A percentile compares a stretch with the other conserved stretches of the same genome.
Conservation (phyloP, 37 sponge, comb jelly and placozoan genomes). For the Petrosia ficiformis region DNA sequence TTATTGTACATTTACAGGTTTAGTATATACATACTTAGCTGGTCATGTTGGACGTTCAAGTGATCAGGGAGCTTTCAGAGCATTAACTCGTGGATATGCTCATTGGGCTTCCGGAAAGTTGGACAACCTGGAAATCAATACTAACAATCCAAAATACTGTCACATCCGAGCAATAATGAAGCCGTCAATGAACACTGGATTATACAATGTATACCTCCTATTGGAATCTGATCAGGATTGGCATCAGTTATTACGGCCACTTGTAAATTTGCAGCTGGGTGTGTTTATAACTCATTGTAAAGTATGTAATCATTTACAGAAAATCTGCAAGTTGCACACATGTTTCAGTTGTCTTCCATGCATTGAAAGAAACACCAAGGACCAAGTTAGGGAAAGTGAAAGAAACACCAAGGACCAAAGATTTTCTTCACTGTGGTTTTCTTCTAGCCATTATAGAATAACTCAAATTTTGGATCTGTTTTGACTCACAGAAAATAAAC, state of each 20-base stretch:
- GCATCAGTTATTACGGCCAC: conserved; percentile 13
- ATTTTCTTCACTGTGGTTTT: conserved; percentile 10
- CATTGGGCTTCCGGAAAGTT: conserved; percentile 47
- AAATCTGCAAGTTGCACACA: conserved; percentile 15
- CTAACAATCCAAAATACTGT: conserved; percentile 28
- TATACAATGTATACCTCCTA: conserved; percentile 16
- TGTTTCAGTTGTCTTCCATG: conserved; percentile 16
- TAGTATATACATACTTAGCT: too few species aligned
- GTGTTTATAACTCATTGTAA: not conserved
- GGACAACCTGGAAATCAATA: conserved; percentile 23
- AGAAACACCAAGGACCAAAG: conserved; percentile 8
- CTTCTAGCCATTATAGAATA: not conserved
- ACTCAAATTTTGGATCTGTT: conserved; percentile 10
- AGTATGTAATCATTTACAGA: not conserved
- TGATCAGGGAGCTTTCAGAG: conserved; percentile 31
- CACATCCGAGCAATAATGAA: conserved; percentile 31
- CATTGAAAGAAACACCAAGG: not conserved
- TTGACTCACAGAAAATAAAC: not conserved
- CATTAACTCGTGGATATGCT: conserved; percentile 12
- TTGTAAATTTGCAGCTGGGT: conserved; percentile 32
- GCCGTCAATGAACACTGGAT: conserved; percentile 27
- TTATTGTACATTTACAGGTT: conserved; percentile 7
- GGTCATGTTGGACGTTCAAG: conserved; percentile 19
- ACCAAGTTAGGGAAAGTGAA: conserved; percentile 12
- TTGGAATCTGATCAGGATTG: not conserved